Evolutionary conservation across 2,888 invertebrate genomes (phyloP), one percentile per base, ranked within the genome.

Genomic region (Melinaea menophilus): DNA sequence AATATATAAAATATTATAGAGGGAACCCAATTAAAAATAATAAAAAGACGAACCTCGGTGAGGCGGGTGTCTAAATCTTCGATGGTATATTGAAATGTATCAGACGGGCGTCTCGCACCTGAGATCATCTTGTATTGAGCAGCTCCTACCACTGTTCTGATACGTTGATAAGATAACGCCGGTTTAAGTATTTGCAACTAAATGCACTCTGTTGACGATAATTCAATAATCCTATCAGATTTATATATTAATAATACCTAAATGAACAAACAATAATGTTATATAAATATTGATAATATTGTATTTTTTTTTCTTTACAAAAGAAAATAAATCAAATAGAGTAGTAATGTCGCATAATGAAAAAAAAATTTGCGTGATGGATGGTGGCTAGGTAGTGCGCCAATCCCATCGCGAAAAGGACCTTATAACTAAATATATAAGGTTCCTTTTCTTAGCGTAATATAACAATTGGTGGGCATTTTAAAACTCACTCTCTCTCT

Each of bases 111-210:
- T 34, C 79, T 75, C 71, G 78, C 79, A 78, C 84, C 85, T 81
- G 88, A 79, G 80, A 84, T 80, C 83, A 89, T 86, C 89, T 89
- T 88, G 76, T 76, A 86, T 75, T 84, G 51, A 80, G 75, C 67
- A 74, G 68, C 70, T 70, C 73, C 73, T 66, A 74, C 61, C 59
- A 69, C 72, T 74, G 72, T 64, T 72, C 73, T 76, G 75, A 79
- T 80, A 79, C 81, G 79, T 75, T 79, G 88, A 88, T 88, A 87
- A 88, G 88, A 88, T 88, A 87, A 82, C 72, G 22, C 22, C 65
- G 63, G 35, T 58, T 70, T 71, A 69, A 68, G 73, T 72, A 74
- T 78, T 79, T 77, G 78, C 81, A 72, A 72, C 70, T 73, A 73
- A 77, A 72, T 74, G 74, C 76, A 79, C 79, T 78, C 11, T 77